Percentiles rank a stretch among this genome's conserved stretches.
These are phyloP conservation scores for Drosophila histrio DNA, from an alignment of 2,888 invertebrate species.

Conservation along the genomic window DNA sequence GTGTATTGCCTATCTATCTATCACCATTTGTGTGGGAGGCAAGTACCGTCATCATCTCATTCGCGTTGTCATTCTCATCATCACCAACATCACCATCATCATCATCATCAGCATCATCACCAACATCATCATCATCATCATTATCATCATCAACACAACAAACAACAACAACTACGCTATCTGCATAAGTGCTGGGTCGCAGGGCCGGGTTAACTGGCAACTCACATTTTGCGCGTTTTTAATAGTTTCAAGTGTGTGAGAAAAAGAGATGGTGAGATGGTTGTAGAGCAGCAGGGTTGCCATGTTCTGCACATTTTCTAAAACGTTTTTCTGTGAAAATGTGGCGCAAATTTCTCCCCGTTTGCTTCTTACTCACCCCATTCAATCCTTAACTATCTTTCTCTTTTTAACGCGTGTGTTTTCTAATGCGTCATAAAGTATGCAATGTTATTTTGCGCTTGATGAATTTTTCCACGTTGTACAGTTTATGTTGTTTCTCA, in stretches of 20 bases:
- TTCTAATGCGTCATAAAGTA: slow-evolving; percentile 79
- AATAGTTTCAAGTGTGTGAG: slow-evolving; percentile 50
- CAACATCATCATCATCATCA: slow-evolving; percentile 21
- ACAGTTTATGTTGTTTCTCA: slow-evolving; percentile 52
- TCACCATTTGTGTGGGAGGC: neutral
- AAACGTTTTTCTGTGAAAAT: slow-evolving; percentile 75
- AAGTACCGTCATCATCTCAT: slow-evolving; percentile 14
- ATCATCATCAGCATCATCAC: slow-evolving; percentile 35
- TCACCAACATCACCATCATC: slow-evolving; percentile 18
- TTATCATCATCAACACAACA: slow-evolving; percentile 44
- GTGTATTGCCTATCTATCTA: neutral
- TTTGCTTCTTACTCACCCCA: slow-evolving; percentile 15
- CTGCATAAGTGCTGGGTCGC: slow-evolving; percentile 60
- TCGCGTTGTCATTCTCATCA: slow-evolving; percentile 26
- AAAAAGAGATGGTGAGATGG: neutral
- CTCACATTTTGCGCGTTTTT: slow-evolving; percentile 66
- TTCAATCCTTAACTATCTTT: neutral
- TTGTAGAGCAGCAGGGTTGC: slow-evolving; percentile 21
- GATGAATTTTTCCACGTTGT: slow-evolving; percentile 74
- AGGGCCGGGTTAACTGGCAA: slow-evolving; percentile 56
- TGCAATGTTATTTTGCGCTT: slow-evolving; percentile 79
- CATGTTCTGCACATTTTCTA: slow-evolving; percentile 67
- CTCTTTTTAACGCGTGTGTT: slow-evolving; percentile 57
- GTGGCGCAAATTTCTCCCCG: slow-evolving; percentile 57
- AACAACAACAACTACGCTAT: no score